These are phyloP conservation scores for silkworm (Bombyx mori) DNA, from an alignment of 1,140 invertebrate genomes.

Conservation along the genomic window DNA sequence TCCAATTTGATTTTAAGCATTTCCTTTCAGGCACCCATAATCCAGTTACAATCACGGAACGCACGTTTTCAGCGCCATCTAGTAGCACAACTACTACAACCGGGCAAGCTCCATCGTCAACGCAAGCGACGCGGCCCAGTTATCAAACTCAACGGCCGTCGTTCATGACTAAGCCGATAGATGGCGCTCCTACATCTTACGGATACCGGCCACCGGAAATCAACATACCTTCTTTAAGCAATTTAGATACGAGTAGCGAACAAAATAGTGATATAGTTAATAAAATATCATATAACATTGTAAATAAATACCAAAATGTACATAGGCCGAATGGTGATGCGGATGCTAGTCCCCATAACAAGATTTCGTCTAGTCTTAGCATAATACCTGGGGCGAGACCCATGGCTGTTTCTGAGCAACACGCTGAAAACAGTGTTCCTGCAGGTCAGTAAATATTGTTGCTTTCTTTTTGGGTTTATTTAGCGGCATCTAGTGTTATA, in stretches of 20 bases:
- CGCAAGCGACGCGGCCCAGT: constrained; percentile 35
- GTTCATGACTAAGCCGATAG: constrained; percentile 71
- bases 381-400: constrained; percentile 55
- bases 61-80: constrained; percentile 44
- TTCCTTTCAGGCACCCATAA: constrained; percentile 41
- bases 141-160: constrained; percentile 64
- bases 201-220: constrained; percentile 59
- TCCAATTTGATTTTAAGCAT: neutral
- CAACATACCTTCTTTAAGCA: constrained; percentile 54
- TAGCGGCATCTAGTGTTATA: neutral
- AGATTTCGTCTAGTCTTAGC: constrained; percentile 72
- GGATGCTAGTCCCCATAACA: constrained; percentile 69
- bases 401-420: constrained; percentile 60
- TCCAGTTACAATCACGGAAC: constrained; percentile 41
- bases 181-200: constrained; percentile 59
- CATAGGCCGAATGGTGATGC: constrained; percentile 60
- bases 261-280: constrained; percentile 69
- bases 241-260: constrained; percentile 60
- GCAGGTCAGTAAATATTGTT: constrained; percentile 34
- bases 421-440: constrained; percentile 54
- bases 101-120: constrained; percentile 32
- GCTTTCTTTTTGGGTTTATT: neutral
- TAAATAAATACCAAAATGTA: constrained; percentile 70
- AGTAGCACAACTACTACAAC: constrained; percentile 35
- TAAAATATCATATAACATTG: constrained; percentile 67